A percentile compares a stretch with the other conserved stretches of the same genome.
These are phyloP conservation scores for Lethocerus indicus DNA, from an alignment of 1,140 invertebrate species.

Conservation along the genomic window DNA sequence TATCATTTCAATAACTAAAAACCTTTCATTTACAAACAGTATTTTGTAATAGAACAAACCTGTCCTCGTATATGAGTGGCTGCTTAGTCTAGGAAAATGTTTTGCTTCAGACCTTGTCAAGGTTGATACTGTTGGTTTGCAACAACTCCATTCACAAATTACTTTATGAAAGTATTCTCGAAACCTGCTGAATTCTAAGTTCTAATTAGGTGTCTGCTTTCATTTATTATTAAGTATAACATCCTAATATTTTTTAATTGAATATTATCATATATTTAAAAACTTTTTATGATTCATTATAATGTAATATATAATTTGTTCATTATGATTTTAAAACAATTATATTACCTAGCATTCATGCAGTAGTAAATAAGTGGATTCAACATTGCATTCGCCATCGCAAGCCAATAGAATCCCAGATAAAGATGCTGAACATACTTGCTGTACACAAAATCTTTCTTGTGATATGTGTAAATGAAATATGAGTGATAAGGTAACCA, in stretches of 20 bases:
- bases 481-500: conserved; percentile 83
- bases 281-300: not conserved
- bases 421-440: conserved; percentile 65
- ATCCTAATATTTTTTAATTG: not conserved
- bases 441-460: conserved; percentile 48
- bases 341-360: conserved; percentile 60
- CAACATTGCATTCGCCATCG: conserved; percentile 82
- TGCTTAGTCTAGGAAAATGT: no score
- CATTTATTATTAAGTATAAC: not conserved
- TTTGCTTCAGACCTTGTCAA: no score
- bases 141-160: conserved; percentile 11
- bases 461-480: conserved; percentile 59
- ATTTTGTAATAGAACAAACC: no score
- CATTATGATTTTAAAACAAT: not conserved
- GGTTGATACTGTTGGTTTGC: no score
- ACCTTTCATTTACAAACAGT: no score
- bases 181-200: conserved; percentile 4
- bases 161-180: conserved; percentile 12
- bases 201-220: not conserved
- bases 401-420: conserved; percentile 75
- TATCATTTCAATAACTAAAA: no score
- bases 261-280: not conserved
- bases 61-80: no score
- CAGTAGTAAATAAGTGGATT: conserved; percentile 85
- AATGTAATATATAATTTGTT: not conserved